A percentile compares a stretch with the other conserved stretches of the same genome.
Conservation (phyloP, 2,888 invertebrate genomes). For the Eupsilia transversa region DNA sequence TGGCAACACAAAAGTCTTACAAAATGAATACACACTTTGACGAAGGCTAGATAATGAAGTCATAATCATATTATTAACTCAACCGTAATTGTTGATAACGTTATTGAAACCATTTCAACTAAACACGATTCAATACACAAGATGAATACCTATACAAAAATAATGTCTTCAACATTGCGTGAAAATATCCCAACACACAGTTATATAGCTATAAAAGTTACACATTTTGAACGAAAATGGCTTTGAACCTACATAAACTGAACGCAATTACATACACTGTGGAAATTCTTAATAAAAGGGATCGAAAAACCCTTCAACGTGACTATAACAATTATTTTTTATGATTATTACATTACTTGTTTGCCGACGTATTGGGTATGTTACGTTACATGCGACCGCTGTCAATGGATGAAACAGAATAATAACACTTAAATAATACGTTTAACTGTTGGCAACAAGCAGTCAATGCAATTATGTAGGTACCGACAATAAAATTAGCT, state of each 20-base stretch:
- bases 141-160: conserved; percentile 25
- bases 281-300: conserved; percentile 64
- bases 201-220: conserved; percentile 33
- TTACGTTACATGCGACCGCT: conserved; percentile 38
- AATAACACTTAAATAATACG: not conserved
- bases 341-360: conserved; percentile 63
- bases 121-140: not conserved
- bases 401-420: conserved; percentile 22
- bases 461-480: not conserved
- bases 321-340: conserved; percentile 72
- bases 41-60: not conserved
- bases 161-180: conserved; percentile 3
- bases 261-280: conserved; percentile 63
- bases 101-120: conserved; percentile 24
- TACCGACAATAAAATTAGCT: not conserved
- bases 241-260: conserved; percentile 53
- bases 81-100: conserved; percentile 14
- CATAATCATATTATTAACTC: conserved; percentile 8
- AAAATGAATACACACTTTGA: not conserved
- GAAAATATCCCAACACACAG: conserved; percentile 21
- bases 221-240: conserved; percentile 36
- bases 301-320: conserved; percentile 59
- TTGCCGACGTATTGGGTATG: conserved; percentile 34
- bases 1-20: not conserved
- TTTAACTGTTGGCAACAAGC: not conserved